Conservation (phyloP, 2,888 invertebrate species). For the Cloeon dipterum region DNA sequence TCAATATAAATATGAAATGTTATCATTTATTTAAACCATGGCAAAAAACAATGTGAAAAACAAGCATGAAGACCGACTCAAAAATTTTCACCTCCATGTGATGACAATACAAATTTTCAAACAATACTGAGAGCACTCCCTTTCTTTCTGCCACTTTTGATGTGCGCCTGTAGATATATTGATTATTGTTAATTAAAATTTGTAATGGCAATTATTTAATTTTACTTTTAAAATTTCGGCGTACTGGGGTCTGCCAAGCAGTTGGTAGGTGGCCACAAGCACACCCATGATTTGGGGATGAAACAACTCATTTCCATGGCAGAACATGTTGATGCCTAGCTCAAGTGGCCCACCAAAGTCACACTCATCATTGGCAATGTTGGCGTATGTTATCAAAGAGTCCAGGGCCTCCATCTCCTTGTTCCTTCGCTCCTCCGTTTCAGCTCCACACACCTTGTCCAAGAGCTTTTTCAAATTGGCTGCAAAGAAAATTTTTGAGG, state of each 20-base stretch:
- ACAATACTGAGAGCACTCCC: too few relatives aligned
- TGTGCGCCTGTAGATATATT: too few relatives aligned
- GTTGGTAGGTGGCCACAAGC: conserved; percentile 48
- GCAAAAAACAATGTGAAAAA: too few relatives aligned
- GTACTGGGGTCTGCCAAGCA: conserved; percentile 48
- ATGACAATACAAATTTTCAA: too few relatives aligned
- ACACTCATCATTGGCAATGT: conserved; percentile 81
- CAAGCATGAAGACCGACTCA: too few relatives aligned
- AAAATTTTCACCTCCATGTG: too few relatives aligned
- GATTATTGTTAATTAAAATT: too few relatives aligned
- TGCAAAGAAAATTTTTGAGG: conserved; percentile 16
- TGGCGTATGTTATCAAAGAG: conserved; percentile 58
- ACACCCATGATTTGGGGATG: conserved; percentile 38
- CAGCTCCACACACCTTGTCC: conserved; percentile 33
- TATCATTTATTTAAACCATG: too few relatives aligned
- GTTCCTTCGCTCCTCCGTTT: conserved; percentile 30
- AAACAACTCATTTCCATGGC: conserved; percentile 42
- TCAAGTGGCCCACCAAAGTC: conserved; percentile 88
- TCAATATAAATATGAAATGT: too few relatives aligned
- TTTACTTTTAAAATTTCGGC: conserved; percentile 39
- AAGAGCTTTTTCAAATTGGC: conserved; percentile 45
- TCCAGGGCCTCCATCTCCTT: conserved; percentile 44
- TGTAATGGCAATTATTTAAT: not conserved
- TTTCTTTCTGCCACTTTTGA: too few relatives aligned
- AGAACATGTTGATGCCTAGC: conserved; percentile 65